phyloP scores from a whole-genome alignment of 2,113 vertebrate species.

The Trachemys scripta region DNA sequence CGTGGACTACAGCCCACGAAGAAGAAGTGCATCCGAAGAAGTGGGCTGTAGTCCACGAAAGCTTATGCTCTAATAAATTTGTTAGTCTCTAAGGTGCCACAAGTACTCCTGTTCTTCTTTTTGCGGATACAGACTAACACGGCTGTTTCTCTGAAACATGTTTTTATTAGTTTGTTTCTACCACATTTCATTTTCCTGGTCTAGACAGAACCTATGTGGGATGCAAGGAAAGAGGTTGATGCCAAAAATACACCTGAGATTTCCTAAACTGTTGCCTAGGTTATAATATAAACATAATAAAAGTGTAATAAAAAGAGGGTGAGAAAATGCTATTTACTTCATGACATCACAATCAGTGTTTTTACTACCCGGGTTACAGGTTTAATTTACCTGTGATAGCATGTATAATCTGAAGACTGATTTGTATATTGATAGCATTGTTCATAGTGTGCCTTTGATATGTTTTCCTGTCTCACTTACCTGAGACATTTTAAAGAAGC shows the following conservation, averaged over 20 bases:
- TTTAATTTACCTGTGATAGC: not conserved
- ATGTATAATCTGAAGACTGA: not conserved
- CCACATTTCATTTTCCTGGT: not conserved
- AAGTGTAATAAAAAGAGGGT: not conserved
- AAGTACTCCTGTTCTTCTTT: no score
- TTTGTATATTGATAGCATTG: no score
- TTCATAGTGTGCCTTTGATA: not conserved
- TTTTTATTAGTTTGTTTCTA: not conserved
- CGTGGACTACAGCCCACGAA: no score
- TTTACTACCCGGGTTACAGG: not conserved
- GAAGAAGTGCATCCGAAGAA: no score
- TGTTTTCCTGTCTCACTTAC: not conserved
- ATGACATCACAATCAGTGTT: not conserved
- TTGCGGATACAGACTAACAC: no score
- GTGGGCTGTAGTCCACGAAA: no score
- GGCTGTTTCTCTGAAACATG: no score
- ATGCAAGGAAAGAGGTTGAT: not conserved
- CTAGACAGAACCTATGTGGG: no score
- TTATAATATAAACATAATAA: not conserved
- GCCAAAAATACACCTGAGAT: not conserved
- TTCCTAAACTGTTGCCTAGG: not conserved
- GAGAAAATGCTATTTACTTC: not conserved
- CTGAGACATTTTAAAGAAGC: not conserved
- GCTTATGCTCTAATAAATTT: no score
- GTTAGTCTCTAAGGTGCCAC: no score